A percentile compares a stretch with the other conserved stretches of the same genome.
Conservation (phyloP, 2,113 vertebrate species). For the Aythya baeri region DNA sequence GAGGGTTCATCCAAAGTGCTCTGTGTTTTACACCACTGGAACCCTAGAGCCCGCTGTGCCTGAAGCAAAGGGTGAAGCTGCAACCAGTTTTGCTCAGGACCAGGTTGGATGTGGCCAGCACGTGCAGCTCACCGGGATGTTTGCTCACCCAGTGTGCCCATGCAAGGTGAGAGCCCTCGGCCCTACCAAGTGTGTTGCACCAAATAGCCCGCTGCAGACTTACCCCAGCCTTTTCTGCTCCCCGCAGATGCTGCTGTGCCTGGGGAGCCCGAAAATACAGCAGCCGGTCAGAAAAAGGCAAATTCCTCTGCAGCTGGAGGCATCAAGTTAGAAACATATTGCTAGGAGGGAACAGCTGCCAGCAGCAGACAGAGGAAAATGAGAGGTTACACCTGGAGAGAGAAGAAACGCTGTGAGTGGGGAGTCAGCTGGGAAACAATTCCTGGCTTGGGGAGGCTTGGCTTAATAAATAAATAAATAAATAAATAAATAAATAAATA, state of each 20-base stretch:
- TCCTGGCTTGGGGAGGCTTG: background rate
- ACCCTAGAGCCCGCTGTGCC: background rate
- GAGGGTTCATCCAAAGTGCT: background rate
- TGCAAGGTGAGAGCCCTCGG: background rate
- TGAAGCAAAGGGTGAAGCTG: background rate
- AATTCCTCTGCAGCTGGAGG: background rate
- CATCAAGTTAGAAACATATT: background rate
- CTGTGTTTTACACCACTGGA: background rate
- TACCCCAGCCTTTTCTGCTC: background rate
- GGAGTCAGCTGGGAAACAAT: background rate
- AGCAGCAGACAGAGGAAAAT: background rate
- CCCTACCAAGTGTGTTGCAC: background rate
- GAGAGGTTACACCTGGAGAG: background rate
- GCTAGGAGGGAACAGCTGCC: background rate
- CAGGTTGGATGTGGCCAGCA: background rate
- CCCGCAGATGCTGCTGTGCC: background rate
- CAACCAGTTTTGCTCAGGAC: background rate
- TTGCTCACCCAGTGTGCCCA: background rate
- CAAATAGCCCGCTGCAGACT: background rate
- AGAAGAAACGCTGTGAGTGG: background rate
- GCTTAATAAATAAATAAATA: background rate
- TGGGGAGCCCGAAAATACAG: background rate
- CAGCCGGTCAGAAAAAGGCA: background rate
- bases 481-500: background rate
- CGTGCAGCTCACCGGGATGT: background rate